Evolutionary conservation across 2,888 invertebrate genomes (phyloP).

Genomic region (Lasius platythorax): DNA sequence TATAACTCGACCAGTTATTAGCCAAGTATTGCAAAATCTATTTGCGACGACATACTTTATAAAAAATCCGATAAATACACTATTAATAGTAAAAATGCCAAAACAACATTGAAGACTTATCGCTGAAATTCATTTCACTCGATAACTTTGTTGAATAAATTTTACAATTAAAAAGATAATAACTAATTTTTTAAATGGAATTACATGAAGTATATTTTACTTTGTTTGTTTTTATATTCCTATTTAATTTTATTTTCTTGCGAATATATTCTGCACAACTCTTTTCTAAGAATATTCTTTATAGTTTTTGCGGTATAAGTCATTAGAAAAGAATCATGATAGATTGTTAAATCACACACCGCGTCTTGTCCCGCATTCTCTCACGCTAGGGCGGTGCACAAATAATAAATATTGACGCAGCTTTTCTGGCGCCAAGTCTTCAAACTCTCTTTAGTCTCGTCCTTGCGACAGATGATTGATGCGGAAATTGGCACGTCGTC

Average conservation of each 20-base stretch:
- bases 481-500: slow-evolving; percentile 51
- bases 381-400: slow-evolving; percentile 39
- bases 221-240: background rate
- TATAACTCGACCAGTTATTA: background rate
- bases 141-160: background rate
- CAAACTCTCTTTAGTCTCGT: slow-evolving; percentile 23
- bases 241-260: background rate
- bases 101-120: background rate
- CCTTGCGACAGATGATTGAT: slow-evolving; percentile 39
- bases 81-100: background rate
- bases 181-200: background rate
- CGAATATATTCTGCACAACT: background rate
- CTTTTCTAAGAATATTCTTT: background rate
- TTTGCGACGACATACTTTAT: background rate
- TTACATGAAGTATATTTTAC: background rate
- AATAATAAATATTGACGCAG: slow-evolving; percentile 70
- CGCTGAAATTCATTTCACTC: background rate
- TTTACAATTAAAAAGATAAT: background rate
- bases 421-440: slow-evolving; percentile 53
- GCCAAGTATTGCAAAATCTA: background rate
- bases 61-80: background rate
- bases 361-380: slow-evolving; percentile 5
- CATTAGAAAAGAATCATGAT: slow-evolving; percentile 14
- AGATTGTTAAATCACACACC: slow-evolving; percentile 16
- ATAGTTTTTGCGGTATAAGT: slow-evolving; percentile 8